Evolutionary conservation across 2,888 invertebrate species (phyloP).

Genomic region (Latrodectus elegans): DNA sequence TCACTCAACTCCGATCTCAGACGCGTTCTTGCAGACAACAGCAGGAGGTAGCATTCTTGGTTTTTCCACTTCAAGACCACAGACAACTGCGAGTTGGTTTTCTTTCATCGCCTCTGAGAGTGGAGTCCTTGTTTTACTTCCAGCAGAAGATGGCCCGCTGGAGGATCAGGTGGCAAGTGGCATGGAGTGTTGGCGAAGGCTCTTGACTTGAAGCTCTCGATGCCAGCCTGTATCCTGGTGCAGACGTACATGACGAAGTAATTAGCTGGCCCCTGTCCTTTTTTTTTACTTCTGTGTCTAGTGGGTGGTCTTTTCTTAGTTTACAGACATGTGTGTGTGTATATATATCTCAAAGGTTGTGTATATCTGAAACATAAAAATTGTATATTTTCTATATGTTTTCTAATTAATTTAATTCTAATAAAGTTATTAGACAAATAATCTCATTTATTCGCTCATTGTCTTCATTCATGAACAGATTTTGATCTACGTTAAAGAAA

Average conservation of each 20-base stretch:
- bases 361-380: no score
- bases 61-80: conserved; percentile 3
- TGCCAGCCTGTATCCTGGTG: conserved; percentile 64
- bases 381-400: no score
- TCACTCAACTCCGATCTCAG: not conserved
- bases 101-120: conserved; percentile 1
- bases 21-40: not conserved
- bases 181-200: conserved; percentile 55
- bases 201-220: conserved; percentile 54
- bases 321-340: not conserved
- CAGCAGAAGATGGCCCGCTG: conserved; percentile 29
- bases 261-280: conserved; percentile 47
- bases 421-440: no score
- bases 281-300: conserved; percentile 3
- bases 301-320: conserved; percentile 51
- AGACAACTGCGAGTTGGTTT: not conserved
- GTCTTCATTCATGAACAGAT: no score
- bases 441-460: no score
- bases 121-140: conserved; percentile 14
- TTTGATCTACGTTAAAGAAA: no score
- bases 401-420: no score
- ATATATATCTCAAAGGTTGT: no score
- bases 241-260: conserved; percentile 56
- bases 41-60: conserved; percentile 1
- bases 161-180: conserved; percentile 60